Percentiles rank a stretch among this genome's conserved stretches.
These are phyloP conservation scores for Heterochromis multidens DNA, from an alignment of 2,113 vertebrate genomes.

Conservation along the genomic window DNA sequence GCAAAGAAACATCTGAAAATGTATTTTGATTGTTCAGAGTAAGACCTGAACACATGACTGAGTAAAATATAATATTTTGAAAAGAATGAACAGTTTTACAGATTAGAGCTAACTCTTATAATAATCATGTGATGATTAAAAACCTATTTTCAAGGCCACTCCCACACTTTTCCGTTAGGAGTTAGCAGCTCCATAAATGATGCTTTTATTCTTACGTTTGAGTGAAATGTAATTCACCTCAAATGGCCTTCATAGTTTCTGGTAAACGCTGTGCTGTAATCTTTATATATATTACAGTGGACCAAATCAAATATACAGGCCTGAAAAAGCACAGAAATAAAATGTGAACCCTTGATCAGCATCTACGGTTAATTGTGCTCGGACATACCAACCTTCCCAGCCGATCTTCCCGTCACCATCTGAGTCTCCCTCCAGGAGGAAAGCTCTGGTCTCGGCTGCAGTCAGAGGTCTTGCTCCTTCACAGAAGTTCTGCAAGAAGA, in stretches of 20 bases:
- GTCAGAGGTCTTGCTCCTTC: conserved; percentile 66
- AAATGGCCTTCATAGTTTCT: too few relatives aligned
- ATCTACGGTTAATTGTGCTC: background rate
- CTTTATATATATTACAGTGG: too few relatives aligned
- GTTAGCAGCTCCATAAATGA: background rate
- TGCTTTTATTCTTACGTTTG: too few relatives aligned
- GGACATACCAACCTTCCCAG: conserved; percentile 60
- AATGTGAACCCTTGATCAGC: background rate
- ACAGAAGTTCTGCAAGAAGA: conserved; percentile 76
- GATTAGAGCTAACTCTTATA: background rate
- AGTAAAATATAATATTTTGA: background rate
- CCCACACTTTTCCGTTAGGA: background rate
- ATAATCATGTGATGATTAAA: background rate
- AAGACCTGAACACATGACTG: background rate
- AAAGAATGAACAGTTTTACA: background rate
- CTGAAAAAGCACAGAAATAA: background rate
- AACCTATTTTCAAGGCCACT: background rate
- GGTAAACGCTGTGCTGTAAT: too few relatives aligned
- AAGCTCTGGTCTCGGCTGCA: conserved; percentile 67
- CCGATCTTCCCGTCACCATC: conserved; percentile 74
- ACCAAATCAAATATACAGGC: background rate
- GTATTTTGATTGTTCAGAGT: background rate
- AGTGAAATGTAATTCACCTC: too few relatives aligned
- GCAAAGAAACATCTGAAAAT: background rate
- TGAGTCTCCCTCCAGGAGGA: conserved; percentile 67